Evolutionary conservation across 2,888 invertebrate species (phyloP).

Genomic region (Cremastinae sp.): DNA sequence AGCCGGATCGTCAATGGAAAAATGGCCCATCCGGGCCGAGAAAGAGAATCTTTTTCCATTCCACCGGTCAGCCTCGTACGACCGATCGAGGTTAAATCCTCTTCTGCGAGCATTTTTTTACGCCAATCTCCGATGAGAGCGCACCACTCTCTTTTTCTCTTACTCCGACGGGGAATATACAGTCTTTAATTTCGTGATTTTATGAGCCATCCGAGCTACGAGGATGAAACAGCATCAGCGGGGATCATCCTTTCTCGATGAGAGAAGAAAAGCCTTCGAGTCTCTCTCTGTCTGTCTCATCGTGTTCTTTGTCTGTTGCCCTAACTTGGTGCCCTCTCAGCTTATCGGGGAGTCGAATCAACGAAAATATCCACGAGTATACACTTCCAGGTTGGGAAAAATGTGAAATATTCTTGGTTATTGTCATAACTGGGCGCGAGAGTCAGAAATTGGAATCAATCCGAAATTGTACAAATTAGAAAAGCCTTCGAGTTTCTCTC

Average conservation of each 20-base stretch:
- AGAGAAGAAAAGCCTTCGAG: slow-evolving; percentile 4
- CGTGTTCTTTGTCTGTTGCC: slow-evolving; percentile 5
- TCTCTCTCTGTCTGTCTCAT: neutral
- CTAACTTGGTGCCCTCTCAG: too few species aligned
- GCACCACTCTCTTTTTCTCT: slow-evolving; percentile 2
- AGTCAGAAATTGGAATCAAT: too few species aligned
- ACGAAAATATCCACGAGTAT: neutral
- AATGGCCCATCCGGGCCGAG: slow-evolving; percentile 40
- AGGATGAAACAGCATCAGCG: slow-evolving; percentile 19
- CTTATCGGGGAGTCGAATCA: neutral
- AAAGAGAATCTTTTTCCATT: slow-evolving; percentile 41
- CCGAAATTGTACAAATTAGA: too few species aligned
- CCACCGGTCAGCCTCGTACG: slow-evolving; percentile 14
- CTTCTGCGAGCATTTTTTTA: slow-evolving; percentile 16
- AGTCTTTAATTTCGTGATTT: slow-evolving; percentile 51
- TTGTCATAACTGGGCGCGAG: slow-evolving; percentile 33
- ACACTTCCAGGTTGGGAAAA: neutral
- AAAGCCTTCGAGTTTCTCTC: slow-evolving; percentile 3
- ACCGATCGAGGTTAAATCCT: slow-evolving; percentile 56
- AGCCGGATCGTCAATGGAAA: slow-evolving; percentile 51
- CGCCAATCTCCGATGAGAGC: slow-evolving; percentile 44
- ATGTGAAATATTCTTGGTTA: neutral
- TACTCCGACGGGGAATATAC: slow-evolving; percentile 5
- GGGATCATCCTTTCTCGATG: slow-evolving; percentile 35
- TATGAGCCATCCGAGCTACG: slow-evolving; percentile 42